Conservation (phyloP, 2,888 invertebrate genomes). For the Agonopterix alstromeriana region DNA sequence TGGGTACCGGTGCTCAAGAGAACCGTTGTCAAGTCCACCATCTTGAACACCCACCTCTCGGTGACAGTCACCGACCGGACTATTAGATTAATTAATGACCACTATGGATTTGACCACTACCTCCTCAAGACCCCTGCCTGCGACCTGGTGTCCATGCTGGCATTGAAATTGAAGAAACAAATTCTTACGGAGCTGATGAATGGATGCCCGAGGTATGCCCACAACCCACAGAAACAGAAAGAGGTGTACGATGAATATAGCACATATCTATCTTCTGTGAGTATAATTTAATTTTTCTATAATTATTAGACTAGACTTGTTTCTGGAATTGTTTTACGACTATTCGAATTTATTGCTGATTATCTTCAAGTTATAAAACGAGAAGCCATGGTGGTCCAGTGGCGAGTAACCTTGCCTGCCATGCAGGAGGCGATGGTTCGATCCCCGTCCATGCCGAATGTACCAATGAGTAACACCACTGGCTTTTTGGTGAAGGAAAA, state of each 20-base stretch:
- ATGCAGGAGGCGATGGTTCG: too few relatives aligned
- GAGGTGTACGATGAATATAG: conserved; percentile 87
- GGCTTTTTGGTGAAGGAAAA: too few relatives aligned
- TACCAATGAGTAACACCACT: too few relatives aligned
- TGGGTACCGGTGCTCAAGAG: conserved; percentile 91
- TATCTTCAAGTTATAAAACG: too few relatives aligned
- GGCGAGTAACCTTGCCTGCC: too few relatives aligned
- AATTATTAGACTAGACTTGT: too few relatives aligned
- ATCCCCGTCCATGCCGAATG: too few relatives aligned
- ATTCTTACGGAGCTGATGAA: conserved; percentile 84
- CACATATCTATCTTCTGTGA: conserved; percentile 88
- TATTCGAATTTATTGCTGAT: too few relatives aligned
- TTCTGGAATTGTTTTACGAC: too few relatives aligned
- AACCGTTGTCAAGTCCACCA: conserved; percentile 92
- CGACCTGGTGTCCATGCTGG: conserved; percentile 91
- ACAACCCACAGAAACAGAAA: conserved; percentile 80
- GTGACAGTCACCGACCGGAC: conserved; percentile 91
- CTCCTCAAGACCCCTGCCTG: conserved; percentile 94
- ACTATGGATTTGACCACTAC: conserved; percentile 96
- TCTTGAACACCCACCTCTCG: conserved; percentile 89
- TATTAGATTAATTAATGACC: conserved; percentile 88
- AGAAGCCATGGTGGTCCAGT: too few relatives aligned
- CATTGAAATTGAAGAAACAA: conserved; percentile 89
- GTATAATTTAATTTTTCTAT: conserved; percentile 29
- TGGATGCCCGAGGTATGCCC: conserved; percentile 80